Conservation (phyloP, 1,140 invertebrate genomes). For the Coptotermes formosanus region DNA sequence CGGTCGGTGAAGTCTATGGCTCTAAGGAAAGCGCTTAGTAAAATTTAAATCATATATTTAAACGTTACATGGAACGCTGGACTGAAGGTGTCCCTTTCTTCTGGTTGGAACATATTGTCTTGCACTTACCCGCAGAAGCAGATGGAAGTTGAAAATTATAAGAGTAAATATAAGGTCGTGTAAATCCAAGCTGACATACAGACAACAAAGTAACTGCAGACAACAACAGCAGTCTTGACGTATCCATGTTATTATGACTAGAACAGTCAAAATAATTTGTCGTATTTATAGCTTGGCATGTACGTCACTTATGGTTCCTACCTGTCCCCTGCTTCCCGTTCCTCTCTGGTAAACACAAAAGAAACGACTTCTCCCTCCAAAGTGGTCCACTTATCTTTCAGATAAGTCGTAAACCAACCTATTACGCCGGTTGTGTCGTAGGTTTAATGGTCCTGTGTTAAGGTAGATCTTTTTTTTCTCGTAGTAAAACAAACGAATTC, state of each 20-base stretch:
- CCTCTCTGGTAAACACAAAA: background rate
- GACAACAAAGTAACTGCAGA: background rate
- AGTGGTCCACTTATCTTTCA: background rate
- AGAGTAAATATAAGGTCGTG: background rate
- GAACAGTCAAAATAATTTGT: background rate
- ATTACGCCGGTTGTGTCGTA: background rate
- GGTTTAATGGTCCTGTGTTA: background rate
- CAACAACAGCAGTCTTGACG: background rate
- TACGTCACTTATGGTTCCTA: background rate
- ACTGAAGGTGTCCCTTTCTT: no score
- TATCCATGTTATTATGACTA: background rate
- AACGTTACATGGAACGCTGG: background rate
- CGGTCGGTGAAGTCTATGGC: background rate
- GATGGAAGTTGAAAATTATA: background rate
- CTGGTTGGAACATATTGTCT: background rate
- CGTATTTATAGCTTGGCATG: background rate
- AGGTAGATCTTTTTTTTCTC: background rate
- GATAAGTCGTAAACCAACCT: background rate
- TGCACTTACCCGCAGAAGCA: background rate
- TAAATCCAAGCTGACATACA: background rate
- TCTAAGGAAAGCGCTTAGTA: background rate
- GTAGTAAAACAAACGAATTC: no score
- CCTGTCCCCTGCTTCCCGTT: background rate
- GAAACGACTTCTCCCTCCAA: background rate
- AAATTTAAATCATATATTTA: background rate